phyloP scores from a whole-genome alignment of 1,140 invertebrate genomes.

The Melanaphis sacchari region DNA sequence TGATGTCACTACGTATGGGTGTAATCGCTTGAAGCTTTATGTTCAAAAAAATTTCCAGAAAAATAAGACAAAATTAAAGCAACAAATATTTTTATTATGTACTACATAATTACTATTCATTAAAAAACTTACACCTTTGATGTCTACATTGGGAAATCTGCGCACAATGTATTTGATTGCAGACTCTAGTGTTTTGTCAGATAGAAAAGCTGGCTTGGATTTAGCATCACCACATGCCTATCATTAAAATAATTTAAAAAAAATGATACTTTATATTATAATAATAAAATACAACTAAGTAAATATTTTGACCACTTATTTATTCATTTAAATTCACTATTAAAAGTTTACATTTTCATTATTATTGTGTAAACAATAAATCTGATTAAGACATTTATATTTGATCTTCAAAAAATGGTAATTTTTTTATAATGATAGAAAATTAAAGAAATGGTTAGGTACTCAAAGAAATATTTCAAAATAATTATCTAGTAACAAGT shows the following conservation, averaged over 20 bases:
- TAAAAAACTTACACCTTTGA: slow-evolving; percentile 73
- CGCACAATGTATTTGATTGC: slow-evolving; percentile 94
- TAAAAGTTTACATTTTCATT: no score
- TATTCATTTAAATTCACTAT: not conserved
- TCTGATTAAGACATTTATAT: not conserved
- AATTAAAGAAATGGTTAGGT: no score
- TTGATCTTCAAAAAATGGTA: not conserved
- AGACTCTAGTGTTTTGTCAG: slow-evolving; percentile 94
- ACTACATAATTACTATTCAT: not conserved
- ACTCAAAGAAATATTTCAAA: no score
- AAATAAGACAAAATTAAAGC: slow-evolving; percentile 32
- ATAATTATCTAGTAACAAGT: no score
- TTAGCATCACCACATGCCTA: slow-evolving; percentile 95
- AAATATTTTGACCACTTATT: not conserved
- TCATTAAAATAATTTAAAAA: slow-evolving; percentile 52
- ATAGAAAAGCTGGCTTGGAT: slow-evolving; percentile 95
- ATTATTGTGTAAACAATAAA: not conserved
- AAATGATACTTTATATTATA: not conserved
- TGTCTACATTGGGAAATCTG: slow-evolving; percentile 95
- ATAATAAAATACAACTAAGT: no score
- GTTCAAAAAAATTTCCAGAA: not conserved
- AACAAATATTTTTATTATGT: not conserved
- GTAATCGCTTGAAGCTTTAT: slow-evolving; percentile 78
- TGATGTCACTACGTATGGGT: slow-evolving; percentile 89
- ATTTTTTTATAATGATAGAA: not conserved